A percentile compares a stretch with the other conserved stretches of the same genome.
Conservation (phyloP, 2,888 invertebrate genomes). For the Eudasyphora cyanicolor region DNA sequence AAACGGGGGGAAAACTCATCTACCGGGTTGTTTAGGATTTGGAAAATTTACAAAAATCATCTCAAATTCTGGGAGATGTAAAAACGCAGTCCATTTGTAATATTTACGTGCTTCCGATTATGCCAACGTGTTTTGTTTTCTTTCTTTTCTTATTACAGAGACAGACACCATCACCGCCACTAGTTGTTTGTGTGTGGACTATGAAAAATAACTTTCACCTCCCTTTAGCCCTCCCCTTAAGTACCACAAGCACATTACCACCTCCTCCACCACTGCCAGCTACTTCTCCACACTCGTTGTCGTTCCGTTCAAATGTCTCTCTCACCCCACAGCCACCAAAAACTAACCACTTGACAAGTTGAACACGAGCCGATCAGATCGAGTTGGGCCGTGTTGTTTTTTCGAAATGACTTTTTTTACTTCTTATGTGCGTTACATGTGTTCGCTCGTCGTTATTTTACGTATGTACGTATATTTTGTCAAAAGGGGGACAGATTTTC, state of each 20-base stretch:
- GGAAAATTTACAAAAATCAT: neutral
- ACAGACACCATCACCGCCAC: slow-evolving; percentile 29
- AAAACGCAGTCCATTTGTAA: neutral
- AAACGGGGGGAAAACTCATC: slow-evolving; percentile 3
- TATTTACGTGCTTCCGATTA: slow-evolving; percentile 30
- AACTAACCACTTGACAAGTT: slow-evolving; percentile 59
- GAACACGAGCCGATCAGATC: slow-evolving; percentile 59
- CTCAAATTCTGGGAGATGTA: neutral
- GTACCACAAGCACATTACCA: neutral
- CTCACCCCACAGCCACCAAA: slow-evolving; percentile 21
- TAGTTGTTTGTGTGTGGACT: slow-evolving; percentile 43
- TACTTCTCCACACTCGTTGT: neutral
- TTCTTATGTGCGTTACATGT: slow-evolving; percentile 53
- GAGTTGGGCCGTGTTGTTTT: slow-evolving; percentile 44
- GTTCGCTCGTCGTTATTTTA: slow-evolving; percentile 28
- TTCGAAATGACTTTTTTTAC: slow-evolving; percentile 38
- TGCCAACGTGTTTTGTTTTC: slow-evolving; percentile 57
- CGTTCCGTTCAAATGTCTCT: neutral
- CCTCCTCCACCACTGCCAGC: slow-evolving; percentile 11
- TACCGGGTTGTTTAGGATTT: neutral
- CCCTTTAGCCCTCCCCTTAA: slow-evolving; percentile 24
- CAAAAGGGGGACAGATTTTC: slow-evolving; percentile 32
- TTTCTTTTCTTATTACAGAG: slow-evolving; percentile 43
- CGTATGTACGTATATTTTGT: slow-evolving; percentile 22
- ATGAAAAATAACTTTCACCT: slow-evolving; percentile 59